Evolutionary conservation across 1,140 invertebrate genomes (phyloP).

Genomic region (Drosophila auraria): DNA sequence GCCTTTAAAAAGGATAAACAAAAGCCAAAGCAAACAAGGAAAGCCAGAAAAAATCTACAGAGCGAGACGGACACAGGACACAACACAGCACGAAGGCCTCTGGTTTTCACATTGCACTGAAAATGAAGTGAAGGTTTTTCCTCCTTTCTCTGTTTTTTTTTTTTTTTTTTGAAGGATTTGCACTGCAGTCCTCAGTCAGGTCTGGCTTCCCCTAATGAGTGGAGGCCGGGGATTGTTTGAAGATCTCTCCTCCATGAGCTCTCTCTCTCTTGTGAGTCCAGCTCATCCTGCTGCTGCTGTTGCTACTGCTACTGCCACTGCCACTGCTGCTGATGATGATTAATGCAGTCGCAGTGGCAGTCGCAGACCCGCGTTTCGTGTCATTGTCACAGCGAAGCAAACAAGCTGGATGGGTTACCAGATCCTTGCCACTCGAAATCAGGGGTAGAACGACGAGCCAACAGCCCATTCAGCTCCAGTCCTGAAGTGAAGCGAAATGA

Average conservation of each 20-base stretch:
- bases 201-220: constrained; percentile 53
- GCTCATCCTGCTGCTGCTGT: neutral
- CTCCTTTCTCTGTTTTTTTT: neutral
- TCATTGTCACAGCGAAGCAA: constrained; percentile 71
- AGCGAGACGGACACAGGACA: constrained; percentile 8
- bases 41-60: constrained; percentile 13
- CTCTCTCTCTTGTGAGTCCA: constrained; percentile 2
- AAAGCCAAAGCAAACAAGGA: constrained; percentile 43
- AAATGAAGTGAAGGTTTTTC: constrained; percentile 48
- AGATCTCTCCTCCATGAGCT: constrained; percentile 10
- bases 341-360: constrained; percentile 70
- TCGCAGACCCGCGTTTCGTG: constrained; percentile 43
- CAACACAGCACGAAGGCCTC: constrained; percentile 17
- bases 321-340: constrained; percentile 44
- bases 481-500: constrained; percentile 29
- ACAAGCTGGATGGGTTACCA: constrained; percentile 32
- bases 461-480: constrained; percentile 8
- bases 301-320: neutral
- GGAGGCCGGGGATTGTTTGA: constrained; percentile 28
- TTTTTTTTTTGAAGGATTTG: constrained; percentile 28
- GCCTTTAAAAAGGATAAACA: constrained; percentile 58
- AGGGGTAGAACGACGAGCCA: constrained; percentile 1
- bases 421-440: constrained; percentile 63
- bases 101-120: constrained; percentile 26
- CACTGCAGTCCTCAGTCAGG: constrained; percentile 25